Evolutionary conservation across 2,113 vertebrate species (phyloP).

Genomic region (Meles meles): DNA sequence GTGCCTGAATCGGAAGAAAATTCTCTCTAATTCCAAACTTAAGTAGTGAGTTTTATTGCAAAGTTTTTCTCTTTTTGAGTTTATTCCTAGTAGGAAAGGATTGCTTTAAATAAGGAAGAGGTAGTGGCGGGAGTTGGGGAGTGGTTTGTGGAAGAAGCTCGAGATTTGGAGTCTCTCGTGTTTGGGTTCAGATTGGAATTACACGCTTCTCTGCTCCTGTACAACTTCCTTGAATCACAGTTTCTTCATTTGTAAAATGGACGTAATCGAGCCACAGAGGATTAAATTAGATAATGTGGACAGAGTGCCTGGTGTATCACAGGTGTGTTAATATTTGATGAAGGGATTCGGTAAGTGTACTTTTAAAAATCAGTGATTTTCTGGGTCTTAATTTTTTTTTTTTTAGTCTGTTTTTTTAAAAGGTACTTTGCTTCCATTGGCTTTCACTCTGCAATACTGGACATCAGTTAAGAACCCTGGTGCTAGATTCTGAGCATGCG

Average conservation of each 20-base stretch:
- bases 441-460: background rate
- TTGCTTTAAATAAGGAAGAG: background rate
- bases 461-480: background rate
- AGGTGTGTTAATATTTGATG: background rate
- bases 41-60: background rate
- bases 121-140: too few species aligned
- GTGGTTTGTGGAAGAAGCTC: background rate
- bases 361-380: background rate
- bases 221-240: background rate
- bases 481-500: background rate
- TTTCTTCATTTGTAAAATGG: background rate
- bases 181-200: background rate
- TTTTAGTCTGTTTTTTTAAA: background rate
- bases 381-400: background rate
- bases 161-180: background rate
- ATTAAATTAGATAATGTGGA: background rate
- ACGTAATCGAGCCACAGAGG: background rate
- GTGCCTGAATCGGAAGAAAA: background rate
- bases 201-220: rapidly evolving
- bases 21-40: constrained; percentile 1
- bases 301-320: background rate
- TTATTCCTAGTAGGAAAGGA: background rate
- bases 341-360: background rate
- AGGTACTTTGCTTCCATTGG: background rate
- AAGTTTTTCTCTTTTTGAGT: background rate